phyloP scores from a whole-genome alignment of 2,888 invertebrate species.

The Idaea biselata region DNA sequence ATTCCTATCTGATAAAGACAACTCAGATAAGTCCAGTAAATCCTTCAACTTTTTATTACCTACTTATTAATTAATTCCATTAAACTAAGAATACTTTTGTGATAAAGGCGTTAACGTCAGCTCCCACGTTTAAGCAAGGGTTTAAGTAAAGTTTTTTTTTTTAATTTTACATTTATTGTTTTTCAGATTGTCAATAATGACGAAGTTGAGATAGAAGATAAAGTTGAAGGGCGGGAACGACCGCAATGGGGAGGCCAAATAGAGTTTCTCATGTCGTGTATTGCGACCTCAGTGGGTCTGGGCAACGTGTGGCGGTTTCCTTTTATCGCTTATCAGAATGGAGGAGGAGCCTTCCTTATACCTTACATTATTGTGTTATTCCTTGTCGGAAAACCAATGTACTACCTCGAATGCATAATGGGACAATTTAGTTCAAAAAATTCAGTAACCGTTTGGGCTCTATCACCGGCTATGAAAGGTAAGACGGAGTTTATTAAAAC shows the following conservation, averaged over 20 bases:
- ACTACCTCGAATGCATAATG: conserved; percentile 90
- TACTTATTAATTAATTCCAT: neutral
- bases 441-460: conserved; percentile 85
- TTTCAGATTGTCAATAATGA: conserved; percentile 14
- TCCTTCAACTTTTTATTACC: neutral
- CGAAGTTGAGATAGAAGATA: conserved; percentile 17
- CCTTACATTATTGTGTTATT: conserved; percentile 86
- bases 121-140: neutral
- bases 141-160: too few relatives aligned
- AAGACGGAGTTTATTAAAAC: conserved; percentile 7
- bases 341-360: conserved; percentile 87
- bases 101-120: neutral
- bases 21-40: neutral
- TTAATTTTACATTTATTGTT: neutral
- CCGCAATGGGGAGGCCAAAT: conserved; percentile 83
- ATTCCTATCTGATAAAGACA: neutral
- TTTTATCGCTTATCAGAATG: conserved; percentile 84
- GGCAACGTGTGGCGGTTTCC: conserved; percentile 86
- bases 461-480: conserved; percentile 89
- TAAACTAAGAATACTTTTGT: neutral
- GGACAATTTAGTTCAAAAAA: conserved; percentile 92
- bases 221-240: conserved; percentile 41
- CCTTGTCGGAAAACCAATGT: conserved; percentile 88
- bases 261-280: conserved; percentile 88
- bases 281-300: conserved; percentile 86